Evolutionary conservation across 2,113 vertebrate species (phyloP).

Genomic region (Bagarius yarrelli): DNA sequence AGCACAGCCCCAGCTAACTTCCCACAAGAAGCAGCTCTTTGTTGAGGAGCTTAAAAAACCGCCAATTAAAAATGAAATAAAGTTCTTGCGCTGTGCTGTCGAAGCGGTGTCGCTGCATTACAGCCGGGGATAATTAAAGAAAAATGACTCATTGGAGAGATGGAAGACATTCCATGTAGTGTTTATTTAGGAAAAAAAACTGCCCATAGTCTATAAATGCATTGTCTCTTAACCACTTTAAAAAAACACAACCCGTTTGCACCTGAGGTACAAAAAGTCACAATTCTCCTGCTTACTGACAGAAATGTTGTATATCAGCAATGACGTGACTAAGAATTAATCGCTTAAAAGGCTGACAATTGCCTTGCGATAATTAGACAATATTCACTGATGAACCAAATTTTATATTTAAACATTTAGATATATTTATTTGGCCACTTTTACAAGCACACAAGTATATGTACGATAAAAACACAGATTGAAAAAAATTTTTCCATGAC

Average conservation of each 20-base stretch:
- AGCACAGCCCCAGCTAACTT: conserved; percentile 35
- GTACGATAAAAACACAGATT: background rate
- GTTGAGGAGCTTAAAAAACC: conserved; percentile 38
- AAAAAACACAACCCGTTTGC: background rate
- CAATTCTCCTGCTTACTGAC: background rate
- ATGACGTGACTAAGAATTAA: background rate
- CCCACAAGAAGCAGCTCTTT: conserved; percentile 53
- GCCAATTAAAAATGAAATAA: conserved; percentile 48
- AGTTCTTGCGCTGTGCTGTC: conserved; percentile 37
- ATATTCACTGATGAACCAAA: background rate
- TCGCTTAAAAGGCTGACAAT: background rate
- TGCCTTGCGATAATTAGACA: conserved; percentile 3
- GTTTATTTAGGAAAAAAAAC: background rate
- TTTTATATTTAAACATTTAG: background rate
- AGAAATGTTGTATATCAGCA: background rate
- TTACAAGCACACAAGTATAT: background rate
- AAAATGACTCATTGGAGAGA: conserved; percentile 32
- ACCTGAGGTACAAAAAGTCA: background rate
- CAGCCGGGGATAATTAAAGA: conserved; percentile 45
- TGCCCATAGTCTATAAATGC: background rate
- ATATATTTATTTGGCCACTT: background rate
- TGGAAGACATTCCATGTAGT: conserved; percentile 8
- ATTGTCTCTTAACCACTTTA: background rate
- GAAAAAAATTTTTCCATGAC: background rate
- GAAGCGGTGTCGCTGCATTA: conserved; percentile 44